Conservation (phyloP, 2,797 vertebrate genomes). For the Sebastes goodei region DNA sequence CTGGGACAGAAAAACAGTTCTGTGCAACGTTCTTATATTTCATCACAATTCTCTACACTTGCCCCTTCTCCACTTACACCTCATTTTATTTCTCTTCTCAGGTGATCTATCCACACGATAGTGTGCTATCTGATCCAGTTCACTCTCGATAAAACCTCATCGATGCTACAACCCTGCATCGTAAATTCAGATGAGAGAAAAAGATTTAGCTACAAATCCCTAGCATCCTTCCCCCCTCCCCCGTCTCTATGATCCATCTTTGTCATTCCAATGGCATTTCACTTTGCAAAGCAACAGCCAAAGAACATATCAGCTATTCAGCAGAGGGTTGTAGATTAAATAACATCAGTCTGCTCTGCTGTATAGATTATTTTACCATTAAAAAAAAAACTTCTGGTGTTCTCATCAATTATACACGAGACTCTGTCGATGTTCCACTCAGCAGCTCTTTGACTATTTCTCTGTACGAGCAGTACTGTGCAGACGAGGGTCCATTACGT, state of each 20-base stretch:
- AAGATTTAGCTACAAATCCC: slow-evolving; percentile 35
- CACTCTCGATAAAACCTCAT: slow-evolving; percentile 13
- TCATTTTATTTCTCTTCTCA: neutral
- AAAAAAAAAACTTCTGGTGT: slow-evolving; percentile 22
- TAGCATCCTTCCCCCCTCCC: neutral
- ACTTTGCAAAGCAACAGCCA: slow-evolving; percentile 47
- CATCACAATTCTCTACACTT: neutral
- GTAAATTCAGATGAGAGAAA: slow-evolving; percentile 43
- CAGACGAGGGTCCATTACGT: neutral
- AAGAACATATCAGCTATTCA: slow-evolving; percentile 40
- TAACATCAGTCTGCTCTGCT: slow-evolving; percentile 21
- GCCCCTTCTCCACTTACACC: neutral
- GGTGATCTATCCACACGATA: neutral
- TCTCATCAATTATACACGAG: slow-evolving; percentile 23
- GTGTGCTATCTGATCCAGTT: neutral
- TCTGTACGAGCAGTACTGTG: neutral
- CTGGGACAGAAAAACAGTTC: neutral
- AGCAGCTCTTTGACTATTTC: neutral
- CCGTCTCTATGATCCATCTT: slow-evolving; percentile 21
- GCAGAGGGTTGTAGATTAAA: slow-evolving; percentile 29
- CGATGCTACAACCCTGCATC: slow-evolving; percentile 14
- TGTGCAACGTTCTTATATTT: neutral
- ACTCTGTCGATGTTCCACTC: neutral
- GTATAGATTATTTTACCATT: slow-evolving; percentile 33
- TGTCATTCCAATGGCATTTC: slow-evolving; percentile 54